Base-by-base conservation (phyloP, 2,797 vertebrate species). In the Enoplosus armatus region DNA sequence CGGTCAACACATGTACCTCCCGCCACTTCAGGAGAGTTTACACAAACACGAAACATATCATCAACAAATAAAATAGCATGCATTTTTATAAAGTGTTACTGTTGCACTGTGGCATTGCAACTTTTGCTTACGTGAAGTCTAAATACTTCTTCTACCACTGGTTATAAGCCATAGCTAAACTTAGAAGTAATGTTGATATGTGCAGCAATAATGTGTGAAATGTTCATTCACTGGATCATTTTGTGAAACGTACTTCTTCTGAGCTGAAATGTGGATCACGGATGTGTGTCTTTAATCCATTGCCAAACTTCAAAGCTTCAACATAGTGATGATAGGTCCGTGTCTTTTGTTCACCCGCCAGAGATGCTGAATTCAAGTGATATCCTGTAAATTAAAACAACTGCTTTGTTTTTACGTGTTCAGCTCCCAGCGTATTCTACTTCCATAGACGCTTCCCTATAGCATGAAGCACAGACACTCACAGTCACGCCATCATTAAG, bases 291-390 rank as follows among this genome's bases (percentile, higher is more conserved):
- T 83, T 96, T n/a, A 96, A 91, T 55, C 95, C 94, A 5, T 94
- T 94, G 15, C 95, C 95, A 85, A 97, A 98, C 87, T 98, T 99
- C 41, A 96, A 91, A 0, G 96, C 95, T 89, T 99, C 97, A 24
- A 95, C 80, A 1, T 97, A 96, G 35, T 43, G 93, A 14, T 98
- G 97, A 84, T 96, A 99, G 11, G 94, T 69, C 77, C 91, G 69
- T 4, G 84, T 84, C n/a, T 91, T 89, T 33, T 93, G 22, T 0
- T 89, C 65, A 16, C 51, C 88, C 0, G 55, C 63, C 59, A 96
- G 61, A 6, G 93, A 94, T 0, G 65, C 79, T 5, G 92, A 29
- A 5, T 82, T 89, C 71, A 96, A 84, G 18, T 94, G 72, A 80
- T 95, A 99, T n/a, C 90, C 98, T 99, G 84, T 20, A 31, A 78